Evolutionary conservation across 2,113 vertebrate species (phyloP), one percentile per base, ranked within the genome.

Genomic region (Lamprotornis superbus): DNA sequence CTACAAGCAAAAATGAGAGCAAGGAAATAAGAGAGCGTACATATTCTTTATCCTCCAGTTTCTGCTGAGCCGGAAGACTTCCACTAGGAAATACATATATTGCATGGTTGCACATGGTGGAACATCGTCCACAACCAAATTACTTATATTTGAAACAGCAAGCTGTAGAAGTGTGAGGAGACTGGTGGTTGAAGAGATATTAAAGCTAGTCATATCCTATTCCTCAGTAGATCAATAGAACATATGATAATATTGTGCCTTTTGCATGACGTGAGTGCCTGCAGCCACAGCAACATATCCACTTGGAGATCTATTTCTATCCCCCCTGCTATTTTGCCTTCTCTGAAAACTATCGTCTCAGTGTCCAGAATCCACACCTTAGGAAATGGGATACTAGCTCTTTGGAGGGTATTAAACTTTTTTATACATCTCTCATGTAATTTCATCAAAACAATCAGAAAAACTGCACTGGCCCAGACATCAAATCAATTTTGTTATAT

Each of bases 281-380:
- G 92, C 91, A 95, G 90, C 63, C 90, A 93, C 94, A 90, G 84
- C 65, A 96, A 93, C 90, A 93, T 64, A 92, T 82, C 47, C 39
- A 60, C 69, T 47, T 93, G 80, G 55, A 97, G 93, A 85, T 94
- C 75, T 87, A 91, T 95, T 96, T 91, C 81, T 68, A 50, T 94
- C 56, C 18, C 18, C 30, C n/a, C n/a, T 87, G 76, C 35, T 95
- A 84, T 93, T 85, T 95, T 89, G 61, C 59, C 30, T 93, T 93
- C 47, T 79, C 47, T 69, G n/a, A 94, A 95, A 93, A 64, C n/a
- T 94, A 57, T 57, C 53, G 39, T 91, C 71, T 64, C 31, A 17
- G 14, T 69, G 46, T 81, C 75, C 61, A 85, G 50, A 87, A 89
- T 76, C 14, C 27, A 60, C 47, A 50, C 52, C 19, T 80, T 82